A percentile compares a stretch with the other conserved stretches of the same genome.
Evolutionary conservation across 2,888 invertebrate species (phyloP).

Genomic region (Chloromyia formosa): DNA sequence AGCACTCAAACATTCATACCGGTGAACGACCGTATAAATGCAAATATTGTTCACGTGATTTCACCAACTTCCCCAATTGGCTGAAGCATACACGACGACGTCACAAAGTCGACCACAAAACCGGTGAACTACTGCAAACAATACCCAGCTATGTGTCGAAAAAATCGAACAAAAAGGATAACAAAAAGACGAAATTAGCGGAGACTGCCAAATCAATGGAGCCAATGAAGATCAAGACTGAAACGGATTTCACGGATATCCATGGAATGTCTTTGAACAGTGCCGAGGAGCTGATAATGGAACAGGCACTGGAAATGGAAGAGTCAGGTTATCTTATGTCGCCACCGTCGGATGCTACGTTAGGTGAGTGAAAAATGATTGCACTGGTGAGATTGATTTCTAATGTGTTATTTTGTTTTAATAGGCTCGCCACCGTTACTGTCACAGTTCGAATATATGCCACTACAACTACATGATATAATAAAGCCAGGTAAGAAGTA

Average conservation of each 20-base stretch:
- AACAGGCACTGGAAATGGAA: slow-evolving; percentile 63
- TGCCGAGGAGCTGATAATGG: slow-evolving; percentile 62
- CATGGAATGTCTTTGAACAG: slow-evolving; percentile 61
- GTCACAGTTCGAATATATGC: slow-evolving; percentile 50
- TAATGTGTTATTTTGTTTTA: background rate
- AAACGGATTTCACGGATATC: slow-evolving; percentile 56
- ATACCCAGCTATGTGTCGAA: slow-evolving; percentile 61
- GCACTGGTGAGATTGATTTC: background rate
- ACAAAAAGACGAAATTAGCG: slow-evolving; percentile 55
- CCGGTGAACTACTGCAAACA: slow-evolving; percentile 62
- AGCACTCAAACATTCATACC: slow-evolving; percentile 70
- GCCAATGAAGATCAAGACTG: slow-evolving; percentile 48
- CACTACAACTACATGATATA: background rate
- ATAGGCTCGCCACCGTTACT: slow-evolving; percentile 61
- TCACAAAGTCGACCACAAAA: slow-evolving; percentile 66
- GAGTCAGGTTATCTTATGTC: slow-evolving; percentile 58
- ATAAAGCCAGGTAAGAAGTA: slow-evolving; percentile 7
- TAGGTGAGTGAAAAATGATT: slow-evolving; percentile 51
- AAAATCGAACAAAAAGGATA: slow-evolving; percentile 49
- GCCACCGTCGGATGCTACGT: slow-evolving; percentile 29
- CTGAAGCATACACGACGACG: slow-evolving; percentile 69
- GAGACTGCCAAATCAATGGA: background rate
- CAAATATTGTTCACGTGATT: slow-evolving; percentile 69
- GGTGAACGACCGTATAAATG: slow-evolving; percentile 69
- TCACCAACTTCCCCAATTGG: slow-evolving; percentile 71